Evolutionary conservation across 2,113 vertebrate species (phyloP), one percentile per base, ranked within the genome.

Genomic region (Columbina picui): DNA sequence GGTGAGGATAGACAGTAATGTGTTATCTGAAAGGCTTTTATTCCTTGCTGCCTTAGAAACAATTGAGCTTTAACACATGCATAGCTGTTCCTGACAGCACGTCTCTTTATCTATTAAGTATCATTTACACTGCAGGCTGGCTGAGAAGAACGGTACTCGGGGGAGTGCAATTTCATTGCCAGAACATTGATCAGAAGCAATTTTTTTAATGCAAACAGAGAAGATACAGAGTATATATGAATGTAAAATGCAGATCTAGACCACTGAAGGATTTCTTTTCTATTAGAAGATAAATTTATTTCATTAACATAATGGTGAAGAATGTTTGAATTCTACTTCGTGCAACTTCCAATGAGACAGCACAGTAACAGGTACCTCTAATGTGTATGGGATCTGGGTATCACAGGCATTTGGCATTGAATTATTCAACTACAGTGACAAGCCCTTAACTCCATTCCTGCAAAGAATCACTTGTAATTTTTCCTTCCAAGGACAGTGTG

Each of bases 131-230:
- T 71, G 50, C 64, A 79, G 43, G 53, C 70, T 70, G 88, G 29
- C 86, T 68, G 70, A 87, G 77, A 79, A 55, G 64, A 83, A 32
- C 22, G 82, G 11, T 38, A 18, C 80, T 59, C 64, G 53, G 65
- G 29, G 55, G 59, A 76, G 52, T 38, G 76, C 45, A 82, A 49
- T 79, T 97, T 63, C 23, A 2, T 94, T 91, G 73, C 87, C 39
- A 67, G 30, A 95, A 41, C 47, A 67, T 83, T 91, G 84, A 95
- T 95, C 69, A 93, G 80, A 96, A 84, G 52, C 76, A 29, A 85
- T 89, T 95, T 81, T 92, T 75, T 74, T 93, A 90, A 94, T 70
- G 74, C 69, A 81, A 94, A 90, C 84, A 94, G 91, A 87, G 87
- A 96, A 95, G 63, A 43, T 75, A 91, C 38, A 84, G 47, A 79